phyloP scores from a whole-genome alignment of 2,113 vertebrate genomes.

The Elgaria multicarinata region DNA sequence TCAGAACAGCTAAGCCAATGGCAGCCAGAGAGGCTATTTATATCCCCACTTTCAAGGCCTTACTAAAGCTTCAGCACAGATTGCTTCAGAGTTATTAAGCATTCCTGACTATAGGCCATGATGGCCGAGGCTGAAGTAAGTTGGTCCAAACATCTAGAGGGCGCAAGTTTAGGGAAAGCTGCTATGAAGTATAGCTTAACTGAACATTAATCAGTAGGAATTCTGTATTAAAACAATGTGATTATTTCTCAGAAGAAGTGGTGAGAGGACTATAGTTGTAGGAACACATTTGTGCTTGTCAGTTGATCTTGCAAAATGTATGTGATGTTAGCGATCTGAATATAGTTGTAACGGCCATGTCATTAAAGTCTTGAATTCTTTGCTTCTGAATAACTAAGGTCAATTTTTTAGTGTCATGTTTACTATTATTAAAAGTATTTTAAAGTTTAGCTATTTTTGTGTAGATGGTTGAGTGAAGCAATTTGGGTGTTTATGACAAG shows the following conservation, averaged over 20 bases:
- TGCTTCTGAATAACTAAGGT: not conserved
- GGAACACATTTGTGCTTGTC: not conserved
- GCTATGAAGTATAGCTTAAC: too few relatives aligned
- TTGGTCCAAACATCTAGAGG: too few relatives aligned
- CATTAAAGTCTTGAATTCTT: not conserved
- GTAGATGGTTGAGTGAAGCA: too few relatives aligned
- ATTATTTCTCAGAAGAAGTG: not conserved
- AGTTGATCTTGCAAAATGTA: not conserved
- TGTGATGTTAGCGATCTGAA: not conserved
- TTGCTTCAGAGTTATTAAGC: too few relatives aligned
- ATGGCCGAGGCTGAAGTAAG: too few relatives aligned
- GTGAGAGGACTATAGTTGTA: not conserved
- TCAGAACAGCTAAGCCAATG: not conserved
- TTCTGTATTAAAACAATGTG: too few relatives aligned
- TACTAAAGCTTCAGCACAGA: not conserved
- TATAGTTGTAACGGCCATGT: not conserved
- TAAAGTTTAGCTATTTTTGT: too few relatives aligned
- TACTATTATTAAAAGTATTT: not conserved
- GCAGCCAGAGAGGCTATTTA: not conserved
- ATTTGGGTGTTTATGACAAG: too few relatives aligned
- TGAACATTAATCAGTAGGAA: not conserved
- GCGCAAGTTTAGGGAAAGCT: too few relatives aligned
- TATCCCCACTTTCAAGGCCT: not conserved
- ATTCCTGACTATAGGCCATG: too few relatives aligned
- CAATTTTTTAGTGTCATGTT: not conserved